Base-by-base conservation (phyloP, 2,888 invertebrate species). In the Gryllus longicercus region DNA sequence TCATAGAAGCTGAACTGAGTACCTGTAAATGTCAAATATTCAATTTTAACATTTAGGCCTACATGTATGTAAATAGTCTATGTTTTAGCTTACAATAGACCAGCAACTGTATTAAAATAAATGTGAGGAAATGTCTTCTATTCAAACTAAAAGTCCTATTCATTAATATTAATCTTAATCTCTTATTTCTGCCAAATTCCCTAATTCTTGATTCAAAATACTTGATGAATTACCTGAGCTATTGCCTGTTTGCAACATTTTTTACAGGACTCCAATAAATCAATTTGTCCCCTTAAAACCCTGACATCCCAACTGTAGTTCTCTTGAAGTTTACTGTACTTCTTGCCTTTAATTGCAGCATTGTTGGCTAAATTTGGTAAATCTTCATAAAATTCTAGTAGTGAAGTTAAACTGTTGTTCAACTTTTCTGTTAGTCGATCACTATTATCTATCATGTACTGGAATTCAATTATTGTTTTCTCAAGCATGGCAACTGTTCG, bases 261-360 rank as follows among this genome's bases (percentile, higher is more conserved):
- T 83, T 88, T 88, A 74, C 88, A 87, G 81, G 88, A 87, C 63
- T 85, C 84, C 83, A 90, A 85, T 25, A 90, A 86, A 81, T 89
- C 90, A 76, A 89, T 86, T 83, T 90, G 90, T 21, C 89, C 89
- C 82, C 89, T 88, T 79, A 91, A 85, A 75, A 90, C 87, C 63
- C 90, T 86, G 76, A 90, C 86, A 84, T 90, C 90, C 90, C 90
- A 90, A 2, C 89, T 88, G 84, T 88, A 89, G 83, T 89, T 90
- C 83, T 90, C 90, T 78, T 86, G 85, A 23, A 88, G 88, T 79
- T 84, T 77, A 81, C 84, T 84, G 79, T 85, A 86, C 84, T 90
- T 90, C 83, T 88, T 88, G 76, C 88, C 89, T 82, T 88, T 87
- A 11, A 89, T 85, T 1, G 89, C 89, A 12, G 86, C 85, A 79